These are phyloP conservation scores for Neolamprologus hecqui DNA, from an alignment of 2,113 vertebrate genomes.

Conservation along the genomic window DNA sequence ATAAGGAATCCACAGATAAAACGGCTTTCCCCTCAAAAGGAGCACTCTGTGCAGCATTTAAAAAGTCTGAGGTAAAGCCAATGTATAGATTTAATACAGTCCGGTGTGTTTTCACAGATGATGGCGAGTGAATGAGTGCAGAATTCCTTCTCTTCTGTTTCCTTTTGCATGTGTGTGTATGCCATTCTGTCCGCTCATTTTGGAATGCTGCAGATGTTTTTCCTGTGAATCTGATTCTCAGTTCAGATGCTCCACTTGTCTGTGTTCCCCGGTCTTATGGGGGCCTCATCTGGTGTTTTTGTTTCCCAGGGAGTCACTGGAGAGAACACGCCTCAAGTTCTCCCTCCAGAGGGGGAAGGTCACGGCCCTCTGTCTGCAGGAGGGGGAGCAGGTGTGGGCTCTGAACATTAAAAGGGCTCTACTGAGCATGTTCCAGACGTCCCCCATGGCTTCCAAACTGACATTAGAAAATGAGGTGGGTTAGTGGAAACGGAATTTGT, in stretches of 20 bases:
- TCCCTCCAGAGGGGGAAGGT: conserved; percentile 75
- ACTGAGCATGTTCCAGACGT: conserved; percentile 82
- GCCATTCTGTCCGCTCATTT: neutral
- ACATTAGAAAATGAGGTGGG: conserved; percentile 73
- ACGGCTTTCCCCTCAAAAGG: conserved; percentile 64
- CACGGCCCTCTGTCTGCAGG: conserved; percentile 74
- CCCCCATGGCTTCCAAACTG: neutral
- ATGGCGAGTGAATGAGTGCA: neutral
- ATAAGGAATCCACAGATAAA: conserved; percentile 77
- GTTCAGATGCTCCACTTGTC: conserved; percentile 20
- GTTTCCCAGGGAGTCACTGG: conserved; percentile 72
- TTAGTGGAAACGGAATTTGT: neutral
- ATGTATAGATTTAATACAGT: neutral
- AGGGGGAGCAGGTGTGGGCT: conserved; percentile 75
- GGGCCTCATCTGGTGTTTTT: conserved; percentile 69
- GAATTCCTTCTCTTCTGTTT: neutral
- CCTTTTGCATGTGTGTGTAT: neutral
- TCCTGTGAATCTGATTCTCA: conserved; percentile 54
- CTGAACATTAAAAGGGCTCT: conserved; percentile 83
- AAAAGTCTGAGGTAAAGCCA: conserved; percentile 71
- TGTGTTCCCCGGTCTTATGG: conserved; percentile 17
- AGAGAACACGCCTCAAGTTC: conserved; percentile 76
- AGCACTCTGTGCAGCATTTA: conserved; percentile 67
- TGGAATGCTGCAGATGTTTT: conserved; percentile 44
- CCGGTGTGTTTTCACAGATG: neutral